Evolutionary conservation across 2,888 invertebrate genomes (phyloP).

Genomic region (Amphipyra tragopoginis): DNA sequence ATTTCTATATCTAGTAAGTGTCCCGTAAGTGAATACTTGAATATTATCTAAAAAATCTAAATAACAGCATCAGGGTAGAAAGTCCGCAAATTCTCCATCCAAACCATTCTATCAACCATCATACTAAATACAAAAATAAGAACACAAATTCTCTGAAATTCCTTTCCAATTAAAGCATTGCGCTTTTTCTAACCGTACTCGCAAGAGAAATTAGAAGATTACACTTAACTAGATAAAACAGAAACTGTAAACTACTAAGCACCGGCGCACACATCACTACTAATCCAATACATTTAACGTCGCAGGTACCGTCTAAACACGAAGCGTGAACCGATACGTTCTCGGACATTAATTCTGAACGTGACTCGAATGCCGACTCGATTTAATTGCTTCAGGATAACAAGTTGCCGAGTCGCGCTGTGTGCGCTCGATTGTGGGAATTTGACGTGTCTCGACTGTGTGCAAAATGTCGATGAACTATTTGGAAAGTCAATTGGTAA

Average conservation of each 20-base stretch:
- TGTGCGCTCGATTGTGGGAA: slow-evolving; percentile 44
- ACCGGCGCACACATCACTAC: slow-evolving; percentile 48
- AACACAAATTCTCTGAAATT: slow-evolving; percentile 1
- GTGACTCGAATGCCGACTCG: slow-evolving; percentile 59
- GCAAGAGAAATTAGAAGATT: slow-evolving; percentile 24
- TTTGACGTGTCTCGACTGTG: slow-evolving; percentile 39
- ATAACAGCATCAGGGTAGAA: no score
- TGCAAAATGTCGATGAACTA: slow-evolving; percentile 21
- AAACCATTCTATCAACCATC: no score
- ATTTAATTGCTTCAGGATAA: slow-evolving; percentile 61
- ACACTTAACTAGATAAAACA: slow-evolving; percentile 34
- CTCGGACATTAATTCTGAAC: slow-evolving; percentile 66
- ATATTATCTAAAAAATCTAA: no score
- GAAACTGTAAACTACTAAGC: slow-evolving; percentile 40
- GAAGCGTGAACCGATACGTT: slow-evolving; percentile 60
- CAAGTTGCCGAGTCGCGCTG: slow-evolving; percentile 57
- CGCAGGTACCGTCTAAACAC: slow-evolving; percentile 58
- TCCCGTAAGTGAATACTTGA: no score
- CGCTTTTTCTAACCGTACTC: not conserved
- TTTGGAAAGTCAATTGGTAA: slow-evolving; percentile 5
- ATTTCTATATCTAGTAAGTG: no score
- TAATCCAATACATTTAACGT: slow-evolving; percentile 57
- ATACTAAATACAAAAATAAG: not conserved
- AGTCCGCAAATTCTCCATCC: no score
- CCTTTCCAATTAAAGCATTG: not conserved